phyloP scores from a whole-genome alignment of 2,113 vertebrate genomes.

The Bos indicus region DNA sequence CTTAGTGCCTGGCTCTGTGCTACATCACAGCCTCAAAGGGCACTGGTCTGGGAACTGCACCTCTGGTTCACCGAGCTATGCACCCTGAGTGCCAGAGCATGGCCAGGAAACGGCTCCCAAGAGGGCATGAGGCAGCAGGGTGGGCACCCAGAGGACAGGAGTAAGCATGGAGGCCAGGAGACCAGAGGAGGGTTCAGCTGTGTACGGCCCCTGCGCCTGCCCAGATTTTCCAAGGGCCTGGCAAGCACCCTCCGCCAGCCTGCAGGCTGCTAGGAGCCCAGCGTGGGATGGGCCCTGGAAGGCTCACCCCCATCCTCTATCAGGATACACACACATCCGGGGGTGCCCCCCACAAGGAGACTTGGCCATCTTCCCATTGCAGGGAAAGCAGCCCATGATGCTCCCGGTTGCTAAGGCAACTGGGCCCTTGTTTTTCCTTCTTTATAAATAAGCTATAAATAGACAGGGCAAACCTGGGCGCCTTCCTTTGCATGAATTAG shows the following conservation, averaged over 20 bases:
- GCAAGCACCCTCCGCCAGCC: neutral
- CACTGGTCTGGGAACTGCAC: neutral
- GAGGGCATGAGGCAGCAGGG: neutral
- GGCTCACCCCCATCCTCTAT: neutral
- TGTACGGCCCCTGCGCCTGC: fast-evolving
- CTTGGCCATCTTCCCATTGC: constrained; percentile 58
- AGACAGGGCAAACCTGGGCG: constrained; percentile 54
- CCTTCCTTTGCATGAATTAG: constrained; percentile 71
- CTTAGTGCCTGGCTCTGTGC: neutral
- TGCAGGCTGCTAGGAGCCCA: neutral
- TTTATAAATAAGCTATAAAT: constrained; percentile 76
- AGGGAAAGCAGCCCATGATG: constrained; percentile 52
- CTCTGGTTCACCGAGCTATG: neutral
- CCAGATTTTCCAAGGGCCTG: neutral
- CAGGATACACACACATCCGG: neutral
- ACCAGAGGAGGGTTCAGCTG: neutral
- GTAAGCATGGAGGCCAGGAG: neutral
- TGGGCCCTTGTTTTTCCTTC: constrained; percentile 64
- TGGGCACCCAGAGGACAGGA: neutral
- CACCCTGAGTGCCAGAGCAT: neutral
- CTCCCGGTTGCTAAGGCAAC: constrained; percentile 67
- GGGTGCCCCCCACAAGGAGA: neutral
- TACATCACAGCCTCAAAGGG: neutral
- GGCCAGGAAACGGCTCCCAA: neutral
- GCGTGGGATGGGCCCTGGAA: neutral